These are phyloP conservation scores for Monoplex corrugatus DNA, from an alignment of 2,888 invertebrate species.

Conservation along the genomic window DNA sequence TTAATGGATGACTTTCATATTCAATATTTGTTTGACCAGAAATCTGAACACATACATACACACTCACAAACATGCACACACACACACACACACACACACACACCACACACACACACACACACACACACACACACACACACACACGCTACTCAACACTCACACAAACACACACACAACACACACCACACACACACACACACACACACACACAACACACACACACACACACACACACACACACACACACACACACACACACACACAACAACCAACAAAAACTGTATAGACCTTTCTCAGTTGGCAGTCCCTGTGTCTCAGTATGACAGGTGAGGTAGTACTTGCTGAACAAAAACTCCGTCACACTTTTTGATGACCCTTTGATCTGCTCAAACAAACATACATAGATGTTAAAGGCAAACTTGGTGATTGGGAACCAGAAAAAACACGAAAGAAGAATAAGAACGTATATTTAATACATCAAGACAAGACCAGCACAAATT, in stretches of 20 bases:
- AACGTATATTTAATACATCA: no score
- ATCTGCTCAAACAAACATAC: conserved; percentile 64
- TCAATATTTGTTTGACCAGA: no score
- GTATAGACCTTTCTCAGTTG: conserved; percentile 75
- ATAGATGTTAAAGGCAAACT: neutral
- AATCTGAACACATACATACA: neutral
- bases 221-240: neutral
- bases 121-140: neutral
- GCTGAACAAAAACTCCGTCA: conserved; percentile 77
- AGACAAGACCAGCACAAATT: no score
- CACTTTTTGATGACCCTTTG: conserved; percentile 63
- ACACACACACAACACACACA: neutral
- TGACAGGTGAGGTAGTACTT: conserved; percentile 75
- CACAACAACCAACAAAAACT: neutral
- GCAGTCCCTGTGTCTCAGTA: conserved; percentile 70
- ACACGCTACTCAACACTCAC: no score
- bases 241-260: neutral
- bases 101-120: neutral
- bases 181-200: neutral
- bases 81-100: neutral
- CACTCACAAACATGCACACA: neutral
- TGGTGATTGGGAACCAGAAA: no score
- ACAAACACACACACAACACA: neutral
- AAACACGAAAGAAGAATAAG: no score
- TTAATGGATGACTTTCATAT: no score